A percentile compares a stretch with the other conserved stretches of the same genome.
These are phyloP conservation scores for Drosophila fungiperda DNA, from an alignment of 2,888 invertebrate species.

Conservation along the genomic window DNA sequence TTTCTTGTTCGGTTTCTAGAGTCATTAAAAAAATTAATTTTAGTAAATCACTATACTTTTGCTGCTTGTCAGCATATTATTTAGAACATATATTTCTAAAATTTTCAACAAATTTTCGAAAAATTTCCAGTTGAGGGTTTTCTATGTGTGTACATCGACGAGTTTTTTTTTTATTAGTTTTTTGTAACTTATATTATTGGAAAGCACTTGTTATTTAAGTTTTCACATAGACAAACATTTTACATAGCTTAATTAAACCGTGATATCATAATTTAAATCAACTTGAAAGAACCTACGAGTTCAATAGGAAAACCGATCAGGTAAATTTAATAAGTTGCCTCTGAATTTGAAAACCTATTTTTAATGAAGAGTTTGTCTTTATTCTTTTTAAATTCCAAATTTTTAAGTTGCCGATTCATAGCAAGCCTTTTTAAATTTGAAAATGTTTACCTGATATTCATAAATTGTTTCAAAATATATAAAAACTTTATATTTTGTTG, in stretches of 20 bases:
- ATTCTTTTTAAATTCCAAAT: too few species aligned
- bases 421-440: neutral
- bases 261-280: neutral
- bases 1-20: neutral
- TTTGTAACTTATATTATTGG: neutral
- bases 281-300: neutral
- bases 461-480: neutral
- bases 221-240: neutral
- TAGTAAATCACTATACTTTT: neutral
- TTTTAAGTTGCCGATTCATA: neutral
- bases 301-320: neutral
- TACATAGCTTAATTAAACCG: neutral
- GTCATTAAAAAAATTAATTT: neutral
- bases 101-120: too few species aligned
- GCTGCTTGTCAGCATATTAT: neutral
- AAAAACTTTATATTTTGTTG: neutral
- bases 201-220: neutral
- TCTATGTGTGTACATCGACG: neutral
- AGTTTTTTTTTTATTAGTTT: neutral
- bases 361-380: too few species aligned
- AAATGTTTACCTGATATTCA: neutral
- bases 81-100: neutral
- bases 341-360: neutral
- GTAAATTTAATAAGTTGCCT: neutral
- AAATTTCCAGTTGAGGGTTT: neutral